Evolutionary conservation across 2,888 invertebrate species (phyloP).

Genomic region (Andrena bicolor): DNA sequence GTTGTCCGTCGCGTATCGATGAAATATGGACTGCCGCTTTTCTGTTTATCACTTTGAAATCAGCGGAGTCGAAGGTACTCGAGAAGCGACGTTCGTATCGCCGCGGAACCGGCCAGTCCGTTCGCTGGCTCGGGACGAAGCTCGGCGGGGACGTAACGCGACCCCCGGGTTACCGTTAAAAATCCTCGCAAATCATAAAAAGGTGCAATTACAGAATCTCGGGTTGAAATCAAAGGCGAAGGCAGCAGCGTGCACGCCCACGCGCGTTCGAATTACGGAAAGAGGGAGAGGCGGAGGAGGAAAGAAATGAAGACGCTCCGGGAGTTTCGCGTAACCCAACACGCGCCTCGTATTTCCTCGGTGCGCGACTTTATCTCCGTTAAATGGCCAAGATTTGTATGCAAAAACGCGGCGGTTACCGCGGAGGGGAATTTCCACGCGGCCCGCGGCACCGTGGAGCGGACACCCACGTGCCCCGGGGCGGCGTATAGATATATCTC

Average conservation of each 20-base stretch:
- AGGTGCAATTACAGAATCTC: conserved; percentile 11
- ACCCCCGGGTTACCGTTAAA: conserved; percentile 13
- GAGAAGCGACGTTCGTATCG: too few relatives aligned
- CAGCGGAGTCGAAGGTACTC: too few relatives aligned
- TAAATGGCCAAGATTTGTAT: conserved; percentile 37
- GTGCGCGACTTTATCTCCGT: conserved; percentile 11
- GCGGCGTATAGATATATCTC: conserved; percentile 56
- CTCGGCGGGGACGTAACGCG: conserved; percentile 22
- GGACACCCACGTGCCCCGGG: conserved; percentile 61
- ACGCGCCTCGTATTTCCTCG: conserved; percentile 27
- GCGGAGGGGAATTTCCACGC: background rate
- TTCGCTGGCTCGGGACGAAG: too few relatives aligned
- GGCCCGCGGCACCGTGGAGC: background rate
- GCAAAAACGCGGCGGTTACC: conserved; percentile 35
- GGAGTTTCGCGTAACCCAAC: conserved; percentile 43
- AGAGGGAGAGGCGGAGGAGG: too few relatives aligned
- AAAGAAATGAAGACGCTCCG: conserved; percentile 6
- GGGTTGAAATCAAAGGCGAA: background rate
- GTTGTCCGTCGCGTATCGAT: conserved; percentile 36
- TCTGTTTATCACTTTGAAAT: background rate
- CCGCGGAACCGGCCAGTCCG: too few relatives aligned
- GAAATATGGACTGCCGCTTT: conserved; percentile 30
- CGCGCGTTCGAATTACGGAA: background rate
- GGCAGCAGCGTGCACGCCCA: conserved; percentile 1
- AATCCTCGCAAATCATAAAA: conserved; percentile 8